A percentile compares a stretch with the other conserved stretches of the same genome.
Evolutionary conservation across 2,113 vertebrate genomes (phyloP).

Genomic region (Amia ocellicauda): DNA sequence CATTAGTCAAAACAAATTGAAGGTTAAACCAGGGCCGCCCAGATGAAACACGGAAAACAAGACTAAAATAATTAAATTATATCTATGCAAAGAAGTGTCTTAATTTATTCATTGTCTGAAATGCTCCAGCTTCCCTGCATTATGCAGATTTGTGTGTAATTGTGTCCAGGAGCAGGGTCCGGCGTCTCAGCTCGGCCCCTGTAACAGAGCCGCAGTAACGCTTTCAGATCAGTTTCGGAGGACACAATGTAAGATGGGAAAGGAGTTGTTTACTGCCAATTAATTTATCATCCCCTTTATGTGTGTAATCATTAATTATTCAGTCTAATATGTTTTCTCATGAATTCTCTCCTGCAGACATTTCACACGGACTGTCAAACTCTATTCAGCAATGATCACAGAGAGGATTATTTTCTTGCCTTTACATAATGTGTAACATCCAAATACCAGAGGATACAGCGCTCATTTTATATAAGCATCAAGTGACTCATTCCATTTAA

Average conservation of each 20-base stretch:
- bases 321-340: slow-evolving; percentile 12
- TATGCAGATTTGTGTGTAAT: slow-evolving; percentile 3
- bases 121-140: background rate
- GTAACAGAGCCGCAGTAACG: background rate
- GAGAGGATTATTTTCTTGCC: slow-evolving; percentile 14
- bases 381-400: slow-evolving; percentile 7
- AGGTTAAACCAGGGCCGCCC: too few species aligned
- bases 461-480: background rate
- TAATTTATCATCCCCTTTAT: background rate
- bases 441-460: slow-evolving; percentile 5
- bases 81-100: background rate
- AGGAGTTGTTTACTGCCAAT: slow-evolving; percentile 4
- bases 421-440: slow-evolving; percentile 10
- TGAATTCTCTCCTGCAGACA: slow-evolving; percentile 16
- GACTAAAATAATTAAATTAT: background rate
- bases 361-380: slow-evolving; percentile 16
- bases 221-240: slow-evolving; percentile 1
- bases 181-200: too few species aligned
- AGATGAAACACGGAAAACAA: background rate
- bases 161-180: background rate
- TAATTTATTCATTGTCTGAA: background rate
- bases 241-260: background rate
- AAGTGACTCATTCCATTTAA: background rate
- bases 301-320: slow-evolving; percentile 8
- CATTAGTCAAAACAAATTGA: too few species aligned